A percentile compares a stretch with the other conserved stretches of the same genome.
These are phyloP conservation scores for Marasmarcha lunaedactyla DNA, from an alignment of 2,888 invertebrate species.

Conservation along the genomic window DNA sequence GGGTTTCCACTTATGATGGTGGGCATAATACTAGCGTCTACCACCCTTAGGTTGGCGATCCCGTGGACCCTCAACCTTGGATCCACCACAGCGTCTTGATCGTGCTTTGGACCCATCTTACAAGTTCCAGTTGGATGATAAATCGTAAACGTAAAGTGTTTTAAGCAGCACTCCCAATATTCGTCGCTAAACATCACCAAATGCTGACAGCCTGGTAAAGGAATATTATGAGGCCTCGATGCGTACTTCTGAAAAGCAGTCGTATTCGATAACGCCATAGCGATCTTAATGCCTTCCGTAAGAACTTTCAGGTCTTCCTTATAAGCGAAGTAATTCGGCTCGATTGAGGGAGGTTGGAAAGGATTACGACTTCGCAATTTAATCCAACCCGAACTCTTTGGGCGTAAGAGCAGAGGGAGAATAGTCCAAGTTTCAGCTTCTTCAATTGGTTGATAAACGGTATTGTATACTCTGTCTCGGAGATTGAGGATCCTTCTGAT, in stretches of 20 bases:
- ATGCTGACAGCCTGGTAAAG: conserved; percentile 85
- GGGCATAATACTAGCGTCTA: conserved; percentile 91
- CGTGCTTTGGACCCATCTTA: conserved; percentile 86
- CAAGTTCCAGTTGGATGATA: conserved; percentile 89
- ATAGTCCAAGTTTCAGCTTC: conserved; percentile 88
- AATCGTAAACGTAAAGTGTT: conserved; percentile 85
- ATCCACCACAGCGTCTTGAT: conserved; percentile 84
- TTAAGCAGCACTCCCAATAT: conserved; percentile 88
- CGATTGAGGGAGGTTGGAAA: conserved; percentile 83
- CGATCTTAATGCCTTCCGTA: conserved; percentile 87
- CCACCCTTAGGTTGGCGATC: conserved; percentile 80
- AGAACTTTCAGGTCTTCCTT: conserved; percentile 83
- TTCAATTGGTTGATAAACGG: conserved; percentile 84
- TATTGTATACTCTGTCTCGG: conserved; percentile 84
- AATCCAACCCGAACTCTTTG: conserved; percentile 90
- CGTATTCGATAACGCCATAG: conserved; percentile 82
- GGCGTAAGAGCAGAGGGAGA: conserved; percentile 82
- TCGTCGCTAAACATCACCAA: conserved; percentile 80
- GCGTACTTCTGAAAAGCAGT: conserved; percentile 85
- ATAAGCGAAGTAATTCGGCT: conserved; percentile 93
- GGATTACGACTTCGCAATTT: conserved; percentile 85
- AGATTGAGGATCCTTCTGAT: conserved; percentile 81
- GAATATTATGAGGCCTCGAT: conserved; percentile 81
- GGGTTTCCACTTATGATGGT: conserved; percentile 90
- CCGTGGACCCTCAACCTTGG: conserved; percentile 82